Base-by-base conservation (phyloP, 1,140 invertebrate species). In the Maconellicoccus hirsutus region DNA sequence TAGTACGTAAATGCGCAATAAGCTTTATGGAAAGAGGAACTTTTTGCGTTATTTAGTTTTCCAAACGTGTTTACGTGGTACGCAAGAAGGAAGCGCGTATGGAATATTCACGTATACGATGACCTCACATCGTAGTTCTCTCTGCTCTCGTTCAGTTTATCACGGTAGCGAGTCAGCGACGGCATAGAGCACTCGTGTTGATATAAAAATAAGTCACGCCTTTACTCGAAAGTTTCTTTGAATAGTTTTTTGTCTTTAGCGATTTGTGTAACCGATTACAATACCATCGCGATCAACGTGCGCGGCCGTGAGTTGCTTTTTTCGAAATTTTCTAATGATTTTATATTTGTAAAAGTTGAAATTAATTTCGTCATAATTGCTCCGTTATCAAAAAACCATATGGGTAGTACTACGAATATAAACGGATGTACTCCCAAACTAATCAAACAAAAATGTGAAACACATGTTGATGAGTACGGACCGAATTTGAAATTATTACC, bases 401-500 rank as follows among this genome's bases (percentile, higher is more conserved):
- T 66, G 61, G 61, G 61, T 26, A 66, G 61, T 66, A 66, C 61
- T 3, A 22, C 61, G 10, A 66, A 66, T 19, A 66, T 66, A 8
- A 66, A 66, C 61, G 61, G 61, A 23, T 66, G 61, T 26, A 4
- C 21, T 66, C 25, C 61, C 19, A 26, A 23, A 23, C 10, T 66
- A 66, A 12, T 66, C 10, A 66, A 66, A 16, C 61, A 66, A 23
- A 66, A 66, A 16, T 66, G 21, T 23, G 25, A 66, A 23, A 52
- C 42, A 52, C 42, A 52, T 52, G 23, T 70, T 21, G 73, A 71
- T 26, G 87, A 92, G 73, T 93, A 89, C 76, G 89, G 90, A 0
- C 81, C 85, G 38, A 91, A 90, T 78, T 82, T 97, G 12, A 94
- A 91, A 78, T 78, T 93, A 66, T 77, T 98, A 39, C 86, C 87